A percentile compares a stretch with the other conserved stretches of the same genome.
phyloP scores from a whole-genome alignment of 2,888 invertebrate genomes.

The Erynnis tages region DNA sequence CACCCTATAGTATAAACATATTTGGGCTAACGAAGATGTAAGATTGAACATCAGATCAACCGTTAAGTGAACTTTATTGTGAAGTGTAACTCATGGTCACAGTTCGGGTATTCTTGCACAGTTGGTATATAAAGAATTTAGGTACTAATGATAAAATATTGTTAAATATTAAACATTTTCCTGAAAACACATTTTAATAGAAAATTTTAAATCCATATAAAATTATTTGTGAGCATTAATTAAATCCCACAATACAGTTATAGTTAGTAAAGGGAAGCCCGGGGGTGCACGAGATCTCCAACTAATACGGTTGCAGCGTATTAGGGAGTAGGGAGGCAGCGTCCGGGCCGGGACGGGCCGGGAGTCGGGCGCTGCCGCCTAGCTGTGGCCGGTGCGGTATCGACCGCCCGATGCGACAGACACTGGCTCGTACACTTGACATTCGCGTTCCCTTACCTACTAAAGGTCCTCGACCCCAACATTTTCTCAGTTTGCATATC shows the following conservation, averaged over 20 bases:
- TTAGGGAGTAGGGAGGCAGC: conserved; percentile 22
- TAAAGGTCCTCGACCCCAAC: conserved; percentile 43
- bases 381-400: conserved; percentile 28
- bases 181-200: too few relatives aligned
- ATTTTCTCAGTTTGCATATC: not conserved
- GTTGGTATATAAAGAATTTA: too few relatives aligned
- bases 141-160: too few relatives aligned
- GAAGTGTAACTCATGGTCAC: too few relatives aligned
- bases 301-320: conserved; percentile 19
- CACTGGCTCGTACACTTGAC: conserved; percentile 63
- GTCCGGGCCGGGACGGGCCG: conserved; percentile 9
- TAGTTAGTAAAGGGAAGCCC: conserved; percentile 2
- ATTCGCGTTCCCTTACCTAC: conserved; percentile 50
- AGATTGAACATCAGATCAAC: too few relatives aligned
- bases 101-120: too few relatives aligned
- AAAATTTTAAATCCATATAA: not conserved
- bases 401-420: conserved; percentile 38
- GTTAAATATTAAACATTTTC: too few relatives aligned
- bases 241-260: too few relatives aligned
- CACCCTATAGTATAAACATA: too few relatives aligned
- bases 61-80: too few relatives aligned
- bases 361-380: conserved; percentile 16
- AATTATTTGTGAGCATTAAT: too few relatives aligned
- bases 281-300: conserved; percentile 13
- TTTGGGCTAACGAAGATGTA: too few relatives aligned